Evolutionary conservation across 2,888 invertebrate genomes (phyloP), one percentile per base, ranked within the genome.

Genomic region (Litoditis marina): DNA sequence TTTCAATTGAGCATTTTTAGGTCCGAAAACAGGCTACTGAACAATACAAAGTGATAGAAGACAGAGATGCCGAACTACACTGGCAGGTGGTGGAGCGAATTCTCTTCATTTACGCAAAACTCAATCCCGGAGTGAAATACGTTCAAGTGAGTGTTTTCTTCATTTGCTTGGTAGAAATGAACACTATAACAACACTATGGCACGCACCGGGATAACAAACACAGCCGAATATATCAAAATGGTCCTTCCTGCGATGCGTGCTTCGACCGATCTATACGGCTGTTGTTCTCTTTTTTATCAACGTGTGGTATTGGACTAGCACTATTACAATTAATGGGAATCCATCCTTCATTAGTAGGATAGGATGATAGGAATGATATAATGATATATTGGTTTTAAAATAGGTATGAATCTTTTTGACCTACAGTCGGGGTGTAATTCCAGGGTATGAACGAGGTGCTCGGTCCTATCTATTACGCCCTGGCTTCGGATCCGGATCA

Each of bases 361-460:
- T n/a, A n/a, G n/a, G n/a, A n/a, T n/a, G n/a, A n/a, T n/a, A n/a
- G n/a, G n/a, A n/a, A n/a, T n/a, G n/a, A n/a, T n/a, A n/a, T n/a
- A n/a, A n/a, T n/a, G n/a, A n/a, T n/a, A n/a, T n/a, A n/a, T n/a
- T n/a, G n/a, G n/a, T n/a, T 19, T 47, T 47, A 19, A 47, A n/a
- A 11, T n/a, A n/a, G 47, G 11, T 19, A n/a, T 11, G 22, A 34
- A n/a, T n/a, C n/a, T n/a, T n/a, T n/a, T n/a, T n/a, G n/a, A n/a
- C n/a, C n/a, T n/a, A n/a, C n/a, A n/a, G 2, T 32, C 31, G n/a
- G n/a, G n/a, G n/a, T n/a, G n/a, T n/a, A n/a, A n/a, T n/a, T 73
- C 64, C 92, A 96, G 86, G 98, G 98, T 58, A 98, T 99, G 96
- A 98, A 98, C 86, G 98, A 99, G 85, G 94, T 98, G 78, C 90